Evolutionary conservation across 2,888 invertebrate genomes (phyloP).

Genomic region (Thecophora atra): DNA sequence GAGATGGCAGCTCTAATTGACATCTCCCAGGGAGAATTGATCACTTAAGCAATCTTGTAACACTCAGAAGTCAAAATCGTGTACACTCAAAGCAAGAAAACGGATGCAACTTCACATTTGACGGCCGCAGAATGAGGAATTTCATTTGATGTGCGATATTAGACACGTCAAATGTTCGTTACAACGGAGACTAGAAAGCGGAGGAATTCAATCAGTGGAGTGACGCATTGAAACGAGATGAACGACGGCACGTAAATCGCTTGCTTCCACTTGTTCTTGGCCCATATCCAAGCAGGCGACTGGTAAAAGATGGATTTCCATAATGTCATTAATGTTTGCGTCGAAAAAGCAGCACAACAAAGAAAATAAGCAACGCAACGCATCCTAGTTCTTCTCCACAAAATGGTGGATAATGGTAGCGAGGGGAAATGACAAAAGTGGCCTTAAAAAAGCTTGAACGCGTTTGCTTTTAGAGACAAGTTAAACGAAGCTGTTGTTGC

Average conservation of each 20-base stretch:
- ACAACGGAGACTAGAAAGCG: no score
- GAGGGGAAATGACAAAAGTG: no score
- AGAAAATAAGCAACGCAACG: no score
- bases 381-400: no score
- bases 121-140: slow-evolving; percentile 15
- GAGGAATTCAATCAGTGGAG: no score
- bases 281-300: not conserved
- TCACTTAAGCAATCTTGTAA: slow-evolving; percentile 27
- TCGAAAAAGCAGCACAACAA: slow-evolving; percentile 2
- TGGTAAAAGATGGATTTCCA: slow-evolving; percentile 36
- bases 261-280: not conserved
- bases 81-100: not conserved
- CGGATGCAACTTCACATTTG: slow-evolving; percentile 1
- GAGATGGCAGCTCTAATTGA: slow-evolving; percentile 38
- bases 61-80: slow-evolving; percentile 27
- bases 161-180: slow-evolving; percentile 17
- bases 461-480: no score
- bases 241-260: not conserved
- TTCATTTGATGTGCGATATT: slow-evolving; percentile 35
- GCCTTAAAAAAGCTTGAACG: not conserved
- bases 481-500: no score
- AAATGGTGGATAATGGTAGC: no score
- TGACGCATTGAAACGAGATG: no score
- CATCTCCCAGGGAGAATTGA: slow-evolving; percentile 36
- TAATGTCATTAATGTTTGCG: slow-evolving; percentile 39